These are phyloP conservation scores for Tauraco hartlaubi DNA, from an alignment of 2,797 vertebrate genomes.

Conservation along the genomic window DNA sequence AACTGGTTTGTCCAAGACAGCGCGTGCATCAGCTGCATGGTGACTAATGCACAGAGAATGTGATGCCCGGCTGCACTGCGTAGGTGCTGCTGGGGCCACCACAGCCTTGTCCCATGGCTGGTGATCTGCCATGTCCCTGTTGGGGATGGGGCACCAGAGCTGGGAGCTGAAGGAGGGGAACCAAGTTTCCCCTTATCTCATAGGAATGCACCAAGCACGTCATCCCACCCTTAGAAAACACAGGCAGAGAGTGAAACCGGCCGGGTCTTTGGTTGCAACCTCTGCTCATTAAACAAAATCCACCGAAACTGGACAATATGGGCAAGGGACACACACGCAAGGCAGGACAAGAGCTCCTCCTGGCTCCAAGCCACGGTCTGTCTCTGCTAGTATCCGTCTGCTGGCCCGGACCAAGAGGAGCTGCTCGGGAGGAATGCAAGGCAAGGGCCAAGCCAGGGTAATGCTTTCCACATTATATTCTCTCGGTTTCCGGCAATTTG, in stretches of 20 bases:
- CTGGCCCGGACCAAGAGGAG: not conserved
- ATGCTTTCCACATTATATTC: conserved; percentile 56
- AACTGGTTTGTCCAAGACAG: not conserved
- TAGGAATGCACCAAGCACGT: not conserved
- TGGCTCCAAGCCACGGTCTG: not conserved
- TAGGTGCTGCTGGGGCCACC: not conserved
- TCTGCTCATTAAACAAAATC: not conserved
- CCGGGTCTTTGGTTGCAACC: not conserved
- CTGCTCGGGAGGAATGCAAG: conserved; percentile 8
- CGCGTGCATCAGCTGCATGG: fast-evolving
- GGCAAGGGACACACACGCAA: fast-evolving
- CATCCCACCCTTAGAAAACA: not conserved
- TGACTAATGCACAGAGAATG: not conserved
- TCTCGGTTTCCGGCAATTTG: conserved; percentile 35
- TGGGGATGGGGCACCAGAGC: not conserved
- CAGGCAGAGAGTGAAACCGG: not conserved
- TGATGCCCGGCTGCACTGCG: not conserved
- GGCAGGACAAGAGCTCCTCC: not conserved
- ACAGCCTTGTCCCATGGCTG: not conserved
- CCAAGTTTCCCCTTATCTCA: not conserved
- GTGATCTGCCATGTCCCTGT: not conserved
- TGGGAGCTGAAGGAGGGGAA: not conserved
- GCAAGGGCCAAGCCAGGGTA: not conserved
- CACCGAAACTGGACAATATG: fast-evolving
- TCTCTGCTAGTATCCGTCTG: not conserved